Conservation (phyloP, 2,797 vertebrate genomes). For the Uromys caudimaculatus region DNA sequence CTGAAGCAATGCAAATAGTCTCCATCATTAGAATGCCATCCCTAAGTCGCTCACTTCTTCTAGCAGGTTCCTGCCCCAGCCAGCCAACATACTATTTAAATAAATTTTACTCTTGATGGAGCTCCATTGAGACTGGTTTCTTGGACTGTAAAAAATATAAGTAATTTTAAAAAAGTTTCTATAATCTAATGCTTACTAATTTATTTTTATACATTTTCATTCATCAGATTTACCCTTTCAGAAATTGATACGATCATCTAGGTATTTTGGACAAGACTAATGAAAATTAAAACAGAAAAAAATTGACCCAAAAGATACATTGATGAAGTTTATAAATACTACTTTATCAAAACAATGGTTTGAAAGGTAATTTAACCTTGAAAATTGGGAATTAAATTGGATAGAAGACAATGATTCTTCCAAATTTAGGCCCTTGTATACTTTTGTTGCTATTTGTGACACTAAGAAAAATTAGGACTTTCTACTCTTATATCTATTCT, state of each 20-base stretch:
- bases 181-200: not conserved
- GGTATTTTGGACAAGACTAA: not conserved
- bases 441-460: not conserved
- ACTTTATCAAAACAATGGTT: not conserved
- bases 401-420: not conserved
- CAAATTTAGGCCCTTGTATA: not conserved
- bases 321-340: not conserved
- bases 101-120: not conserved
- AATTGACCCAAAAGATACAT: not conserved
- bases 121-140: not conserved
- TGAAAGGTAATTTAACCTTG: constrained; percentile 12
- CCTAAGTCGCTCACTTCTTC: not conserved
- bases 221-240: not conserved
- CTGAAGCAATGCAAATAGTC: not conserved
- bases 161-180: not conserved
- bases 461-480: not conserved
- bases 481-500: not conserved
- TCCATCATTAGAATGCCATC: not conserved
- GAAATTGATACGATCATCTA: not conserved
- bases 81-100: not conserved
- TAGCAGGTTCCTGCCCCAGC: not conserved
- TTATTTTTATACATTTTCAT: not conserved
- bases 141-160: too few relatives aligned
- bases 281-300: not conserved
- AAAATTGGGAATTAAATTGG: not conserved